Evolutionary conservation across 2,113 vertebrate genomes (phyloP), one percentile per base, ranked within the genome.

Genomic region (Vicugna pacos): DNA sequence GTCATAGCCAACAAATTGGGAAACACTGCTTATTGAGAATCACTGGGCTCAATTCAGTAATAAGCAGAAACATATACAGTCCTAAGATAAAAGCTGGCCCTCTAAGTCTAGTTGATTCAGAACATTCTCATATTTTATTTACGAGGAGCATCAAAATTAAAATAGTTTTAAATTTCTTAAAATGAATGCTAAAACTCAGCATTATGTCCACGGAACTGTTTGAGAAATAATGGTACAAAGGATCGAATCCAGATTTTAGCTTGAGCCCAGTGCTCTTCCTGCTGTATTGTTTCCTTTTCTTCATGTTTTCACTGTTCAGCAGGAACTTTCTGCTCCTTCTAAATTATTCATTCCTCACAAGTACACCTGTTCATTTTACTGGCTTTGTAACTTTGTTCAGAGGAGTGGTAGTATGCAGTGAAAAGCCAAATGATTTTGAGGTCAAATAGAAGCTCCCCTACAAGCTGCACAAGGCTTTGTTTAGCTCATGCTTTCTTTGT

Each of bases 101-200:
- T 79, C 65, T 73, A 35, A 35, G n/a, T 81, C 26, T n/a, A 35
- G 32, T 77, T 75, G 73, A 77, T 83, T 48, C 30, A 77, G 24
- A 95, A 67, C 48, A 92, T 72, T 76, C 22, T 79, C 70, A 42
- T 2, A 17, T 26, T 92, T 91, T 76, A 86, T 93, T 94, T 90
- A 60, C 28, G 46, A 85, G 38, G 46, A 69, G 1, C 24, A 42
- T 90, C 69, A 91, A 24, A 73, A 58, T 84, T 93, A 83, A 97
- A 95, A 79, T 82, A 75, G 16, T 62, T 93, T 88, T 50, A 93
- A 79, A 73, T 93, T 87, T 93, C 38, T 83, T 72, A 72, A 0
- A 56, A 20, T 84, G 82, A 93, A 65, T 80, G 50, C 42, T 85
- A 35, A 88, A 96, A 67, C 19, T 13, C 73, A 77, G 26, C 54